Conservation (phyloP, 2,113 vertebrate species). For the Danionella cerebrum region DNA sequence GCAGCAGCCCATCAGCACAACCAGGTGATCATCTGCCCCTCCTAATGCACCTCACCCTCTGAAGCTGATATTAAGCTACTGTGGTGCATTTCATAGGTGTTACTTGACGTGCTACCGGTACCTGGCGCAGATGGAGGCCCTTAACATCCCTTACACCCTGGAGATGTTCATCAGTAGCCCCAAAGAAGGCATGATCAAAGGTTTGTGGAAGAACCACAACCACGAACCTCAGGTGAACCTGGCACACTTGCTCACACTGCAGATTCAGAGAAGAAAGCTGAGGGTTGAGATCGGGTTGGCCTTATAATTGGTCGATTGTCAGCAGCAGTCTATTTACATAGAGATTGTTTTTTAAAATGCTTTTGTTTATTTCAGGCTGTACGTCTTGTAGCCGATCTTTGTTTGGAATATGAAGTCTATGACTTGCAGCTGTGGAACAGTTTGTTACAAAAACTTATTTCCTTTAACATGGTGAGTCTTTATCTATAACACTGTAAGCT, state of each 20-base stretch:
- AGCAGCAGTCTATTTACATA: too few species aligned
- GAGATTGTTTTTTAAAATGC: neutral
- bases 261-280: too few species aligned
- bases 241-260: too few species aligned
- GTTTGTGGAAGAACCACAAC: slow-evolving; percentile 94
- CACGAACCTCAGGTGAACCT: slow-evolving; percentile 88
- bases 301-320: too few species aligned
- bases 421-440: slow-evolving; percentile 86
- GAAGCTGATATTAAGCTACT: slow-evolving; percentile 72
- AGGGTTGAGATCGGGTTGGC: too few species aligned
- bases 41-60: slow-evolving; percentile 71
- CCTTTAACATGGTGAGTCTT: slow-evolving; percentile 79
- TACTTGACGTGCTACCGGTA: slow-evolving; percentile 83
- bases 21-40: slow-evolving; percentile 76
- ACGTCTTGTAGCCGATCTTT: slow-evolving; percentile 80
- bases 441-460: slow-evolving; percentile 84
- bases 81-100: slow-evolving; percentile 55
- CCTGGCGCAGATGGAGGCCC: slow-evolving; percentile 80
- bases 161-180: slow-evolving; percentile 83
- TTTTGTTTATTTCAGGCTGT: slow-evolving; percentile 70
- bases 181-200: slow-evolving; percentile 94
- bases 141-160: slow-evolving; percentile 88
- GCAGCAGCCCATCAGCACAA: slow-evolving; percentile 72
- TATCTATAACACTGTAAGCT: neutral
- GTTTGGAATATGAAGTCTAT: slow-evolving; percentile 83